Evolutionary conservation across 2,113 vertebrate species (phyloP).

Genomic region (Paratilapia polleni): DNA sequence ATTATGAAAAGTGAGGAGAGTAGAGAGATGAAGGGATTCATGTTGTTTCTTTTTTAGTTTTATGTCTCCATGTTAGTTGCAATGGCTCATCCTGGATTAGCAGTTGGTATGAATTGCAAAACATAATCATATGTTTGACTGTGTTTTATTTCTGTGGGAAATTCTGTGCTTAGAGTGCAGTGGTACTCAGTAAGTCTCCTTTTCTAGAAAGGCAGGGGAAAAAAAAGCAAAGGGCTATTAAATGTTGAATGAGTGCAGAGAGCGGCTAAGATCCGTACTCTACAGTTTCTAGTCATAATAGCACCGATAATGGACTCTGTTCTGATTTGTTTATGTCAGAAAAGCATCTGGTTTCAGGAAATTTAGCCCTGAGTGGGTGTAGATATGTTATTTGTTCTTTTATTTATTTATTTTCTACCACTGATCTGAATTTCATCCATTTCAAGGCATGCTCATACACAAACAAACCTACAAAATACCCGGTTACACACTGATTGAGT

Average conservation of each 20-base stretch:
- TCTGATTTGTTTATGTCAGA: slow-evolving; percentile 68
- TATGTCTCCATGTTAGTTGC: background rate
- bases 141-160: background rate
- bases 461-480: background rate
- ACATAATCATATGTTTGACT: background rate
- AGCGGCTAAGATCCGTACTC: slow-evolving; percentile 34
- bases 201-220: slow-evolving; percentile 6
- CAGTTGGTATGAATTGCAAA: background rate
- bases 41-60: background rate
- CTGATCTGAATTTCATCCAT: slow-evolving; percentile 45
- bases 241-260: slow-evolving; percentile 35
- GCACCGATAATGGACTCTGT: slow-evolving; percentile 57
- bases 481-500: slow-evolving; percentile 5
- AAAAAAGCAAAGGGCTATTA: slow-evolving; percentile 15
- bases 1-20: background rate
- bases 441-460: background rate
- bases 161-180: background rate
- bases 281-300: slow-evolving; percentile 60
- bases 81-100: background rate
- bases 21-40: background rate
- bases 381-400: slow-evolving; percentile 21
- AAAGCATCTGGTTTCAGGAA: slow-evolving; percentile 72
- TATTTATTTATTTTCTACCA: slow-evolving; percentile 30
- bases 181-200: slow-evolving; percentile 14
- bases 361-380: slow-evolving; percentile 48